Evolutionary conservation across 2,113 vertebrate genomes (phyloP).

Genomic region (Mohoua ochrocephala): DNA sequence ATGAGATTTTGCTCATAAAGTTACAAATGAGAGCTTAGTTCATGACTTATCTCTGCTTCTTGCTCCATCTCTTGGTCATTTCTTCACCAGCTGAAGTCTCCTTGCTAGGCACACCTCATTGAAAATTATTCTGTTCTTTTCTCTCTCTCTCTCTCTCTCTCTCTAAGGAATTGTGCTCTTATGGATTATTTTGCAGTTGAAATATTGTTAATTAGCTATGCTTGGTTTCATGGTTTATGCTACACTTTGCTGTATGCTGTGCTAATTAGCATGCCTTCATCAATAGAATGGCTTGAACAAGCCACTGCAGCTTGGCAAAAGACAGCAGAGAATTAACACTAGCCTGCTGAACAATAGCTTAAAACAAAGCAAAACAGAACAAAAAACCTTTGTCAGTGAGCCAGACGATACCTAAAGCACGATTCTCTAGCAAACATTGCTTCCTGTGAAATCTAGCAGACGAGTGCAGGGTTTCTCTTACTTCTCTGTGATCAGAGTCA

Average conservation of each 20-base stretch:
- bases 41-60: background rate
- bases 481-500: background rate
- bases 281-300: background rate
- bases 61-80: slow-evolving; percentile 17
- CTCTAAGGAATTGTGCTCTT: background rate
- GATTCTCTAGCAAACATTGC: background rate
- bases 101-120: background rate
- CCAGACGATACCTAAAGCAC: background rate
- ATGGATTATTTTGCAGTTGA: background rate
- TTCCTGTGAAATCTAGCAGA: background rate
- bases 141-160: too few relatives aligned
- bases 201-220: background rate
- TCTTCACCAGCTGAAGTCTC: background rate
- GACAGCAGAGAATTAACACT: background rate
- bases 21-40: background rate
- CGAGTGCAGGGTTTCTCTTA: background rate
- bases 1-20: background rate
- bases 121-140: background rate
- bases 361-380: background rate
- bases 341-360: background rate
- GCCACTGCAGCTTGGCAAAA: background rate
- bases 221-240: background rate
- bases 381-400: background rate
- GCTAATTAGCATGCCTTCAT: background rate
- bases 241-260: background rate